A percentile compares a stretch with the other conserved stretches of the same genome.
Conservation (phyloP, 2,113 vertebrate species). For the Callopanchax toddi region DNA sequence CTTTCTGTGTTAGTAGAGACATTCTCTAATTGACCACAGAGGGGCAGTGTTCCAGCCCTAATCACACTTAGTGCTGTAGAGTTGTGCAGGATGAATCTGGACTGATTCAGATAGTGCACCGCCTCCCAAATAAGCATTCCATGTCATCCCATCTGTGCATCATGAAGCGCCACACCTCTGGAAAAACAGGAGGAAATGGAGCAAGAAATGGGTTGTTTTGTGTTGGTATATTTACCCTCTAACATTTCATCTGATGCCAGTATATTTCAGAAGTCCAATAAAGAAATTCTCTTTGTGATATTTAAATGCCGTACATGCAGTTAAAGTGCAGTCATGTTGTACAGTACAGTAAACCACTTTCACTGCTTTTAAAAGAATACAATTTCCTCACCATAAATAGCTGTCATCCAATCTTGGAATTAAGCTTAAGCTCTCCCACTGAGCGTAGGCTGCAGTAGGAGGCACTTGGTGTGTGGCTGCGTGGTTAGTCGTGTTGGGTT, state of each 20-base stretch:
- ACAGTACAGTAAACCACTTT: slow-evolving; percentile 1
- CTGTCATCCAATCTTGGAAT: slow-evolving; percentile 39
- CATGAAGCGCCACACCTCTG: not conserved
- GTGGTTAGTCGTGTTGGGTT: slow-evolving; percentile 21
- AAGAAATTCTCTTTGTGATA: slow-evolving; percentile 13
- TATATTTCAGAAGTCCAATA: not conserved
- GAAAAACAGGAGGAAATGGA: slow-evolving; percentile 19
- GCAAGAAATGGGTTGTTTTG: not conserved
- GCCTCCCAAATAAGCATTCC: not conserved
- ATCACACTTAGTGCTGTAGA: slow-evolving; percentile 14
- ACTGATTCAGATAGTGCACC: slow-evolving; percentile 5
- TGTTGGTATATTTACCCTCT: slow-evolving; percentile 15
- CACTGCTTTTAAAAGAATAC: slow-evolving; percentile 20
- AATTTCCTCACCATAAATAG: slow-evolving; percentile 40
- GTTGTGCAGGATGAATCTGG: slow-evolving; percentile 24
- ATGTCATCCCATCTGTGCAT: not conserved
- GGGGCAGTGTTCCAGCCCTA: slow-evolving; percentile 60
- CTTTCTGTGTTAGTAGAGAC: not conserved
- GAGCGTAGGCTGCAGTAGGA: slow-evolving; percentile 52
- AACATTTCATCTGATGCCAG: not conserved
- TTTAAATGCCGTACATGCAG: not conserved
- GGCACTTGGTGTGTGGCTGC: slow-evolving; percentile 33
- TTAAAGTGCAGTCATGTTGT: slow-evolving; percentile 12
- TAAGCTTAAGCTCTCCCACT: slow-evolving; percentile 43
- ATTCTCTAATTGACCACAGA: slow-evolving; percentile 59